phyloP scores from a whole-genome alignment of 2,797 vertebrate genomes.

The Enteromius viviparus region DNA sequence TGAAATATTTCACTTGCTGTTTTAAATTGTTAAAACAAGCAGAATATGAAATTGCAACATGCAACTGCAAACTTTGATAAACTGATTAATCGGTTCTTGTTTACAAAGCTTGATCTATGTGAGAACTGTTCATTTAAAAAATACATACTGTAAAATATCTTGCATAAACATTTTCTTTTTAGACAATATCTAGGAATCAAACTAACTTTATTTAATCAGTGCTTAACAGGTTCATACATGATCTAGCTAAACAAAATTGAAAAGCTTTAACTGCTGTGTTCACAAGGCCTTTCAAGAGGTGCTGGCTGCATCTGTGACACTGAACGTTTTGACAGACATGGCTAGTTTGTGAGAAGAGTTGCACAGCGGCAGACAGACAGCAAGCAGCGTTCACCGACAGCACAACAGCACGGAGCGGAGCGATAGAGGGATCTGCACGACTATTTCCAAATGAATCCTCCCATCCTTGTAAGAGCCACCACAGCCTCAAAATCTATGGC shows the following conservation, averaged over 20 bases:
- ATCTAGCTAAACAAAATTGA: neutral
- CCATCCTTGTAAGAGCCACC: neutral
- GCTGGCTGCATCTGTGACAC: constrained; percentile 16
- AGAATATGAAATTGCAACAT: neutral
- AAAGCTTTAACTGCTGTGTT: constrained; percentile 4
- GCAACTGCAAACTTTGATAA: neutral
- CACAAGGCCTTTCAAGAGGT: neutral
- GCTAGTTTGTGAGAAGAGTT: constrained; percentile 21
- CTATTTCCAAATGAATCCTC: neutral
- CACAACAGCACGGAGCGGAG: neutral
- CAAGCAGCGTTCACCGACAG: neutral
- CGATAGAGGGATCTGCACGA: neutral
- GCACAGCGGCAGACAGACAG: neutral
- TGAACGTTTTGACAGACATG: constrained; percentile 25
- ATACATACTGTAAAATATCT: neutral
- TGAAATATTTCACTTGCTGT: neutral
- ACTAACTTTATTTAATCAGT: neutral
- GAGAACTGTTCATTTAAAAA: neutral
- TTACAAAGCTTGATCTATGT: neutral
- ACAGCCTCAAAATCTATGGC: neutral
- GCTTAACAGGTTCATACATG: neutral
- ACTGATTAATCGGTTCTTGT: neutral
- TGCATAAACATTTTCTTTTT: neutral
- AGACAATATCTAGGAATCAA: neutral
- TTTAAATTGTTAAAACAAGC: constrained; percentile 6